Percentiles rank a stretch among this genome's conserved stretches.
Evolutionary conservation across 2,797 vertebrate species (phyloP).

Genomic region (Pelochelys cantorii): DNA sequence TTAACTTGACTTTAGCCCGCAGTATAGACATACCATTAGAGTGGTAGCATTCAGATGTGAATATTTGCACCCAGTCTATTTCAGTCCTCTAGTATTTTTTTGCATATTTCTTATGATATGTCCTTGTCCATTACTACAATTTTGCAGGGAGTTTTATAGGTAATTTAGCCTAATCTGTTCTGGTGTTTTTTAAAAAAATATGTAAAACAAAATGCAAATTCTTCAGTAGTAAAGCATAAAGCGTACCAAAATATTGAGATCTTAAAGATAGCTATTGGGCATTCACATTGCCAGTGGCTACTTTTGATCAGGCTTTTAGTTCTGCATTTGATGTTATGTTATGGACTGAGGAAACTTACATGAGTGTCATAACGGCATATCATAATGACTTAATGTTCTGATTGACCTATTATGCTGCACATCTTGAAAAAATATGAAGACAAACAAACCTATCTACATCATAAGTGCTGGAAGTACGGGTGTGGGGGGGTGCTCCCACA

Average conservation of each 20-base stretch:
- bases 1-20: too few species aligned
- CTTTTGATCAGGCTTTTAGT: constrained; percentile 31
- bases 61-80: neutral
- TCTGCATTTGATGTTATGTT: constrained; percentile 40
- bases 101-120: constrained; percentile 27
- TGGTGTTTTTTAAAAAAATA: constrained; percentile 42
- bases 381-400: neutral
- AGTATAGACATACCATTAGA: neutral
- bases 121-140: constrained; percentile 12
- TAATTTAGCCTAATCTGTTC: constrained; percentile 34
- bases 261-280: constrained; percentile 27
- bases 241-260: constrained; percentile 1
- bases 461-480: too few species aligned
- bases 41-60: neutral
- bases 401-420: neutral
- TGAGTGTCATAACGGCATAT: constrained; percentile 25
- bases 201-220: constrained; percentile 24
- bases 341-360: constrained; percentile 20
- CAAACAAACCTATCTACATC: constrained; percentile 1
- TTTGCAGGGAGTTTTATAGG: constrained; percentile 33
- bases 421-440: constrained; percentile 31
- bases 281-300: constrained; percentile 11
- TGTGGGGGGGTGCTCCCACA: too few species aligned
- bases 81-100: neutral
- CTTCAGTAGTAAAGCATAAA: neutral